phyloP scores from a whole-genome alignment of 2,888 invertebrate genomes.

The Luperina testacea region DNA sequence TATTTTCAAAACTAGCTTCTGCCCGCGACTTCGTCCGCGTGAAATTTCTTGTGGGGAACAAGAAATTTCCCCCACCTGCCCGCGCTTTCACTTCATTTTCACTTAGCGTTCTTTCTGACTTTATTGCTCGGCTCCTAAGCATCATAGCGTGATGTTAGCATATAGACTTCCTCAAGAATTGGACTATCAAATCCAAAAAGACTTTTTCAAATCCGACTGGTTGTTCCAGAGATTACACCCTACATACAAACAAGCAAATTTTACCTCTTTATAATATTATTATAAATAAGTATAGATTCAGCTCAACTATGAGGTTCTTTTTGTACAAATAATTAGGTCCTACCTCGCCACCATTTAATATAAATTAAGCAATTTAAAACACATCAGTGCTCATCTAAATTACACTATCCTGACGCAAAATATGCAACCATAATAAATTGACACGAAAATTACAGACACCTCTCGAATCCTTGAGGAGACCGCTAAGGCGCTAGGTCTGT shows the following conservation, averaged over 20 bases:
- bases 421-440: constrained; percentile 18
- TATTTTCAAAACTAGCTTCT: neutral
- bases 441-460: constrained; percentile 20
- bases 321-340: neutral
- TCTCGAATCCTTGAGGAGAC: constrained; percentile 22
- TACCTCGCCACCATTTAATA: neutral
- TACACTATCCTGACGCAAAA: constrained; percentile 4
- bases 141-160: too few relatives aligned
- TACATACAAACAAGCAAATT: too few relatives aligned
- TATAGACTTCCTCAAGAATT: too few relatives aligned
- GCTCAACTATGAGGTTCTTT: neutral
- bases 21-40: neutral
- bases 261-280: too few relatives aligned
- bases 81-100: too few relatives aligned
- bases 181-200: too few relatives aligned
- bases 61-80: too few relatives aligned
- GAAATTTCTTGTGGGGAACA: neutral
- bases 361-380: constrained; percentile 40
- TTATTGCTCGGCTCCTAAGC: too few relatives aligned
- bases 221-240: too few relatives aligned
- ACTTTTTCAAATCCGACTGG: too few relatives aligned
- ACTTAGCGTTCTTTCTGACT: too few relatives aligned
- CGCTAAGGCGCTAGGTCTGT: constrained; percentile 15
- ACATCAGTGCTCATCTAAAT: constrained; percentile 30
- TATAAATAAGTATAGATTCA: too few relatives aligned